Evolutionary conservation across 1,140 invertebrate genomes (phyloP), one percentile per base, ranked within the genome.

Genomic region (Parasteatoda tepidariorum): DNA sequence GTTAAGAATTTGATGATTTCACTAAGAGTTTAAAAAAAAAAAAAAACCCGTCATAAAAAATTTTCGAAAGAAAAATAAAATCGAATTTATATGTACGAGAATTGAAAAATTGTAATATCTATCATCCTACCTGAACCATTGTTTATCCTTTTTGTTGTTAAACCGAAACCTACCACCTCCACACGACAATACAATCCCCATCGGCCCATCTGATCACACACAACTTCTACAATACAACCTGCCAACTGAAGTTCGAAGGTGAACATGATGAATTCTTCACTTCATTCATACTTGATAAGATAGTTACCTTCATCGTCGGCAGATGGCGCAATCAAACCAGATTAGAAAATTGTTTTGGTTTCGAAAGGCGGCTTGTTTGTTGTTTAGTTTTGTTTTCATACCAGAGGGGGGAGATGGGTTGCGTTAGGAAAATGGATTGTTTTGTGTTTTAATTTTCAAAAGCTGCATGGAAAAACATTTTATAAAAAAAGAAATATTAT

Each of bases 91-190:
- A 26, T n/a, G 28, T 33, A 13, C n/a, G 4, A 9, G 31, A 0
- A n/a, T 62, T 15, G 18, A 18, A 30, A 18, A 59, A 59, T 1
- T 7, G 24, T 61, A 61, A n/a, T 61, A 11, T 24, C 7, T 22
- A n/a, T n/a, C n/a, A n/a, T n/a, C 74, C 61, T 24, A 78, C 74
- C 74, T 64, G 30, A 66, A 78, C 74, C 74, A 78, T 24, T 78
- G 74, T 48, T 78, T 66, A 64, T 78, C 61, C 74, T 78, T 78
- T 55, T 78, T 78, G 59, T 26, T 57, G 74, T 78, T 64, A 22
- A 78, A 78, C 24, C 74, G 59, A 41, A 78, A 78, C 61, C 74
- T 64, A 15, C 74, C 59, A 61, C 71, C 71, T 22, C 74, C 74
- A 66, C 74, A 78, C 22, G 74, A 78, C 38, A 78, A 22, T 5